Evolutionary conservation across 2,888 invertebrate genomes (phyloP).

Genomic region (Tetragonula carbonaria): DNA sequence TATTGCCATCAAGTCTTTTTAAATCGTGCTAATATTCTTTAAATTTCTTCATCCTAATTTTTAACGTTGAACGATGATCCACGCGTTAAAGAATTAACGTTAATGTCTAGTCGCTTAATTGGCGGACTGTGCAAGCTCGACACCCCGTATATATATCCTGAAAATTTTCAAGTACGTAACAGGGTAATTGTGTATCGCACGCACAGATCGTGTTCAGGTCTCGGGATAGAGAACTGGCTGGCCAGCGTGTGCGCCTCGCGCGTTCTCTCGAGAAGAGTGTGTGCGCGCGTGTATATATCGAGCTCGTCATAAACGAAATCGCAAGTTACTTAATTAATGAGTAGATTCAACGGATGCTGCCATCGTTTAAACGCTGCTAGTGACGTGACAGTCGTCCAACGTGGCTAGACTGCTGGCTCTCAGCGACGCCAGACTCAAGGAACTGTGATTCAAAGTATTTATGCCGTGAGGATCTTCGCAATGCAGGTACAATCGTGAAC

Average conservation of each 20-base stretch:
- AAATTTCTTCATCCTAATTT: conserved; percentile 48
- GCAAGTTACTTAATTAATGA: background rate
- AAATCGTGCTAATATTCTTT: conserved; percentile 61
- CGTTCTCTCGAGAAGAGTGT: background rate
- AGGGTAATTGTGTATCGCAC: background rate
- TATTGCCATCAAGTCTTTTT: conserved; percentile 70
- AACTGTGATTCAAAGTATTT: conserved; percentile 83
- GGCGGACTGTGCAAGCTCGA: conserved; percentile 36
- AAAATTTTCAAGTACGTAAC: background rate
- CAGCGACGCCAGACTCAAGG: conserved; percentile 84
- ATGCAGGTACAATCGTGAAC: conserved; percentile 88
- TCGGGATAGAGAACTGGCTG: background rate
- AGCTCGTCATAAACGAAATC: background rate
- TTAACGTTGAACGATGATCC: conserved; percentile 48
- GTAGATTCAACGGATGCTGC: background rate
- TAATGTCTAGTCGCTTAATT: conserved; percentile 48
- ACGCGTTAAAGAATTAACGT: conserved; percentile 31
- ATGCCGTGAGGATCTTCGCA: conserved; percentile 84
- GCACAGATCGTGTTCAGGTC: background rate
- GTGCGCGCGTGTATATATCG: background rate
- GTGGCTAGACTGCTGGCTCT: conserved; percentile 82
- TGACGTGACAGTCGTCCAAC: conserved; percentile 82
- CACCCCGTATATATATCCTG: conserved; percentile 12
- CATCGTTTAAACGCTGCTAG: conserved; percentile 81
- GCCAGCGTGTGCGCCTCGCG: background rate